Conservation (phyloP, 1,140 invertebrate genomes). For the Berghia stephanieae region DNA sequence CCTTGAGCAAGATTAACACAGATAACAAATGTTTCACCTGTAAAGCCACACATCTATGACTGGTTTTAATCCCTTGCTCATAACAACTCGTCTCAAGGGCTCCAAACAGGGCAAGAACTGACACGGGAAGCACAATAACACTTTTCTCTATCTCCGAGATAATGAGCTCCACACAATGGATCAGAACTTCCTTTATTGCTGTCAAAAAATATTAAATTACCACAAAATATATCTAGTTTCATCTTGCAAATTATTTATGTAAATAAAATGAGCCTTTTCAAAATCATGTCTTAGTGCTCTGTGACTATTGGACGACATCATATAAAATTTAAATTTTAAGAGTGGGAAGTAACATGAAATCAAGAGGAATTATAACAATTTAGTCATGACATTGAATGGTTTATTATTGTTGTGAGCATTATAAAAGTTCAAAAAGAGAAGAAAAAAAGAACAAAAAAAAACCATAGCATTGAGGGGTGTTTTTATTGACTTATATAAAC, state of each 20-base stretch:
- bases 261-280: not conserved
- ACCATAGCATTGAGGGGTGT: too few relatives aligned
- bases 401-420: too few relatives aligned
- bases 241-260: not conserved
- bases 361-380: too few relatives aligned
- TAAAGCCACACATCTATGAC: constrained; percentile 55
- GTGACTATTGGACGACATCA: not conserved
- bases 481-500: too few relatives aligned
- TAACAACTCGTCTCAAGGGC: constrained; percentile 47
- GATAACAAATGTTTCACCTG: constrained; percentile 45
- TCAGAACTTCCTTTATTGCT: constrained; percentile 28
- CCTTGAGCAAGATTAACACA: constrained; percentile 12
- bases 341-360: too few relatives aligned
- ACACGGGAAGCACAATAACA: constrained; percentile 42
- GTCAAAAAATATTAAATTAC: not conserved
- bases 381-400: too few relatives aligned
- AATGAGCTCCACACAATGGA: constrained; percentile 25
- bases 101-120: constrained; percentile 47
- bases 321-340: too few relatives aligned
- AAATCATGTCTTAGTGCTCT: not conserved
- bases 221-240: not conserved
- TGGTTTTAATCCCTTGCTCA: constrained; percentile 47
- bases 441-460: too few relatives aligned
- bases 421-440: too few relatives aligned
- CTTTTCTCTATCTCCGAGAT: constrained; percentile 39